phyloP scores from a whole-genome alignment of 2,113 vertebrate genomes.

The Ptilorrhoa leucosticta region DNA sequence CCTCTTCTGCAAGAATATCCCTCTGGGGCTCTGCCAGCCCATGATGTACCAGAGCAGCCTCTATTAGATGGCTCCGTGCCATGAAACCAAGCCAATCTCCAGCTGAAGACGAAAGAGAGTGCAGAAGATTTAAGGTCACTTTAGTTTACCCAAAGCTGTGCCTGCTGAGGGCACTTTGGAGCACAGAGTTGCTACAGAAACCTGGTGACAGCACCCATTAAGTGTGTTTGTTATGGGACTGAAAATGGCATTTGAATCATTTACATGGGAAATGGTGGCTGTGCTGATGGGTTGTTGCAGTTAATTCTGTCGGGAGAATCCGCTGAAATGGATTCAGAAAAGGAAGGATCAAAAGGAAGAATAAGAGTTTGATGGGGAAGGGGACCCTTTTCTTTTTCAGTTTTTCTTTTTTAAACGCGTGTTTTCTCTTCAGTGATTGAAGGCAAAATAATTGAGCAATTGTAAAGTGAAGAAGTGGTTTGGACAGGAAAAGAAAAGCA shows the following conservation, averaged over 20 bases:
- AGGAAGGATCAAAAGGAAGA: background rate
- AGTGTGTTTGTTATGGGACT: background rate
- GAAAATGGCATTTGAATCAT: background rate
- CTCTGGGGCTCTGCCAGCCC: constrained; percentile 1
- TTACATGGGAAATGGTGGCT: background rate
- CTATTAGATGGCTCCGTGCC: background rate
- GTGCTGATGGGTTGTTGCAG: background rate
- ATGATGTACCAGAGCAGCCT: background rate
- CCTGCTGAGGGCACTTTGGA: background rate
- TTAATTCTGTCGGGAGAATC: background rate
- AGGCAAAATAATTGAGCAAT: background rate
- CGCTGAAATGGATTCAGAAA: background rate
- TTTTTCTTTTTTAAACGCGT: accelerated
- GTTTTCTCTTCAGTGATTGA: constrained; percentile 6
- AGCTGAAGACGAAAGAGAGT: background rate
- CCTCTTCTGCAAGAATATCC: background rate
- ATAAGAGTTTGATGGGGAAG: background rate
- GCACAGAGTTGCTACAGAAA: background rate
- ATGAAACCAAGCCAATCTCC: background rate
- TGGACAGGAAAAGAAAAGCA: background rate
- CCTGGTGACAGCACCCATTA: background rate
- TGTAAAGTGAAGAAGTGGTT: background rate
- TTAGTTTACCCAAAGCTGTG: background rate
- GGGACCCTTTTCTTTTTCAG: background rate
- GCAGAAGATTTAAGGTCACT: background rate